Base-by-base conservation (phyloP, 2,113 vertebrate genomes). In the Thamnophis sirtalis region DNA sequence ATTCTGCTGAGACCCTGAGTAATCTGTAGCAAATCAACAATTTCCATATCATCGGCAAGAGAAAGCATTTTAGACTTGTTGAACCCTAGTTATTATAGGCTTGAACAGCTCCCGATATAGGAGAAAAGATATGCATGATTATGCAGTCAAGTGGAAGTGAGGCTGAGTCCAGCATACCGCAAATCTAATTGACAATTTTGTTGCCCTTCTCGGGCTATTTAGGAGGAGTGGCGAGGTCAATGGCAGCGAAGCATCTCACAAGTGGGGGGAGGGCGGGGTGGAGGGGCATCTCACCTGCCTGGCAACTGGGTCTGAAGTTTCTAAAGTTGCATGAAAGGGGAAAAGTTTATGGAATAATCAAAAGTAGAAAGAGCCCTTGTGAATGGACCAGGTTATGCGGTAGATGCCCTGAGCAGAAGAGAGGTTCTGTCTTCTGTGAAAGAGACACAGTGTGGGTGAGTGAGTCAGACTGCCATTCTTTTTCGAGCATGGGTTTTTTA, bases 181-280 rank as follows among this genome's bases (percentile, higher is more conserved):
- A 97, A 97, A 96, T 96, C 97, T 97, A 97, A 98, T 97, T 97
- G 97, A 98, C 97, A 97, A 98, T 97, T 97, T 95, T 96, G 97
- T 97, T 97, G 97, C 96, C 97, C 97, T 98, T 98, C 97, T 98
- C 94, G 55, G 89, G 95, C 96, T 97, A 94, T 97, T 97, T 97
- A 97, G 96, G 95, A 97, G 97, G 96, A 96, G 96, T 97, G 96
- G 97, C 94, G 97, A 97, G 97, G 97, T 98, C 97, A 98, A 91
- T 93, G 95, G 93, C 96, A 97, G 96, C 94, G 97, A 97, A 95
- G 97, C 93, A 93, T 97, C 96, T 97, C 95, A 55, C 51, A 96
- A 96, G 92, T 96, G 95, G 95, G 63, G n/a, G n/a, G 51, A 21
- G n/a, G 38, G 11, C 2, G 2, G 21, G 38, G 8, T n/a, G 26